Evolutionary conservation across 35 echinoderm and acorn worm species (phyloP).

Genomic region (Apostichopus japonicus): DNA sequence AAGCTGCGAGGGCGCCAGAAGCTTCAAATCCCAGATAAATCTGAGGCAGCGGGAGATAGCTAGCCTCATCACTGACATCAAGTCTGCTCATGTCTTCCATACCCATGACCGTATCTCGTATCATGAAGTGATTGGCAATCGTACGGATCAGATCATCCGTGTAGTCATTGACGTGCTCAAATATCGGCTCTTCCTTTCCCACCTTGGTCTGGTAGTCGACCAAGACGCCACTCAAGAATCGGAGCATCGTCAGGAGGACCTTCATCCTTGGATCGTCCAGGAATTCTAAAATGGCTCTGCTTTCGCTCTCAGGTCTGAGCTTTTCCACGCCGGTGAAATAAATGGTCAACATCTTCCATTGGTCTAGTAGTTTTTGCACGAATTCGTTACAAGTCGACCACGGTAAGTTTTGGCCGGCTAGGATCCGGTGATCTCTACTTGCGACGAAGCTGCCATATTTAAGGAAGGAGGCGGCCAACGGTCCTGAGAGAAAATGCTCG

Average conservation of each 20-base stretch:
- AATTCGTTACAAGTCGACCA: not conserved
- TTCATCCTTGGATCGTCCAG: slow-evolving; percentile 19
- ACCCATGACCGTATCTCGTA: not conserved
- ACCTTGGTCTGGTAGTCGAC: not conserved
- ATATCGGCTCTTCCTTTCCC: not conserved
- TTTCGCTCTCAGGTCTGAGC: not conserved
- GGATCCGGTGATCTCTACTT: not conserved
- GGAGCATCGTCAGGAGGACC: not conserved
- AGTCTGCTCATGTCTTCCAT: not conserved
- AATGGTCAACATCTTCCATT: not conserved
- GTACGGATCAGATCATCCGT: not conserved
- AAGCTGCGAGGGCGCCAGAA: not conserved
- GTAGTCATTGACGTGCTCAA: not conserved
- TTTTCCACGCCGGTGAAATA: not conserved
- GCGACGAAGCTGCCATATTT: not conserved
- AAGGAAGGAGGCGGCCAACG: not conserved
- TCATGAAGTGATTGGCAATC: slow-evolving; percentile 42
- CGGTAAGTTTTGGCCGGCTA: not conserved
- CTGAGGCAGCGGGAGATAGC: slow-evolving; percentile 9
- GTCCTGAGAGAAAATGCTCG: slow-evolving; percentile 18
- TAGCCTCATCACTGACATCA: not conserved
- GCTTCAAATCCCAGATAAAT: slow-evolving; percentile 29
- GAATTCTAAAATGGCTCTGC: not conserved
- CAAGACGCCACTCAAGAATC: not conserved
- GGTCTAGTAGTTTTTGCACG: not conserved